Percentiles rank a stretch among this genome's conserved stretches.
These are phyloP conservation scores for Heteromyza rotundicornis DNA, from an alignment of 2,888 invertebrate species.

Conservation along the genomic window DNA sequence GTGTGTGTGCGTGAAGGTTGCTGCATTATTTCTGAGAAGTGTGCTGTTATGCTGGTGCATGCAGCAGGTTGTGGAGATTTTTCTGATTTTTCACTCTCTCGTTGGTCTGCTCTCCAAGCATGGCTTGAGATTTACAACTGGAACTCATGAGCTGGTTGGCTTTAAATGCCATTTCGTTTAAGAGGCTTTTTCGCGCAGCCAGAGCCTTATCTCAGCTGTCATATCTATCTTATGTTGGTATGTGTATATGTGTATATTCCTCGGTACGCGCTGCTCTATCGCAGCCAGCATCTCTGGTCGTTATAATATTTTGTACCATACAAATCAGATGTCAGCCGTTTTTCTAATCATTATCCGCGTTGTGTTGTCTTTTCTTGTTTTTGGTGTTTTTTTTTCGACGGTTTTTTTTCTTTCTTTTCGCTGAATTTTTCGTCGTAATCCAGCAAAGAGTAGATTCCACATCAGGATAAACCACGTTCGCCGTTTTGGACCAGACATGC, in stretches of 20 bases:
- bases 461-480: constrained; percentile 36
- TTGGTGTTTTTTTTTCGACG: not conserved
- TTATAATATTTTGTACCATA: constrained; percentile 60
- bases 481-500: constrained; percentile 33
- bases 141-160: not conserved
- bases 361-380: not conserved
- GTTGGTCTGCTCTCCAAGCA: not conserved
- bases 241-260: no score
- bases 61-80: constrained; percentile 19
- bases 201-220: constrained; percentile 38
- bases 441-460: constrained; percentile 38
- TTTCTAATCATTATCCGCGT: constrained; percentile 55
- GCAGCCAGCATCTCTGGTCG: constrained; percentile 53
- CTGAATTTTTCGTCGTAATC: constrained; percentile 41
- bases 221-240: constrained; percentile 31
- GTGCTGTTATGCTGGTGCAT: constrained; percentile 14
- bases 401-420: constrained; percentile 14
- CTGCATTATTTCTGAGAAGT: not conserved
- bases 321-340: constrained; percentile 60
- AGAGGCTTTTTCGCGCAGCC: not conserved
- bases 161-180: constrained; percentile 12
- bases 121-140: constrained; percentile 19
- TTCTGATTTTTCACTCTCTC: not conserved
- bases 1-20: not conserved
- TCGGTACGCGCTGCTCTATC: constrained; percentile 31